phyloP scores from a whole-genome alignment of 2,888 invertebrate species.

The Gandaritis pyraliata region DNA sequence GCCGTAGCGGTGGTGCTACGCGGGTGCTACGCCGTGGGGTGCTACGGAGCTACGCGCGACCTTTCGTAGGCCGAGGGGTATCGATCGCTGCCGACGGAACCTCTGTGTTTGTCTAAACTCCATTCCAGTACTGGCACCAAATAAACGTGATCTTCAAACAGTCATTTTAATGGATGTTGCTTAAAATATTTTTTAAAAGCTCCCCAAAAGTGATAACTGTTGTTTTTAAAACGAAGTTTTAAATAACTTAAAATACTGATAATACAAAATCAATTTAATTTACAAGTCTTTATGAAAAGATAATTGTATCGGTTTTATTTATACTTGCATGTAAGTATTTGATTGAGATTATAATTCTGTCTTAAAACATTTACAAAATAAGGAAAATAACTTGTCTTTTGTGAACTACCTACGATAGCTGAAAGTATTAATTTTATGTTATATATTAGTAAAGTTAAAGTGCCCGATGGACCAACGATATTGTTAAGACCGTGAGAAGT shows the following conservation, averaged over 20 bases:
- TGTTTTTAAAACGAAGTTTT: too few species aligned
- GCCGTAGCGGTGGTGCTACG: slow-evolving; percentile 45
- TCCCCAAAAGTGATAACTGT: too few species aligned
- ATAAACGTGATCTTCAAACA: background rate
- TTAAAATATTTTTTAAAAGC: background rate
- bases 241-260: background rate
- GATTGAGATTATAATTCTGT: background rate
- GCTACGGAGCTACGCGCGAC: slow-evolving; percentile 25
- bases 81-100: slow-evolving; percentile 51
- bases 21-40: slow-evolving; percentile 45
- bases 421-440: too few species aligned
- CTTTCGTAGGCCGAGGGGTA: slow-evolving; percentile 30
- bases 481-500: too few species aligned
- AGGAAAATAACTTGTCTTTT: too few species aligned
- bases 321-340: background rate
- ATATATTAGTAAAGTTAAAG: too few species aligned
- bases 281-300: background rate
- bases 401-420: too few species aligned
- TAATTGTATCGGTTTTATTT: background rate
- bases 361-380: too few species aligned
- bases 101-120: slow-evolving; percentile 7
- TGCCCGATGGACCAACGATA: too few species aligned
- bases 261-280: background rate
- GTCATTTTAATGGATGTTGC: too few species aligned
- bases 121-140: background rate